Percentiles rank a stretch among this genome's conserved stretches.
Conservation (phyloP, 2,888 invertebrate genomes). For the Glaucopsyche alexis region DNA sequence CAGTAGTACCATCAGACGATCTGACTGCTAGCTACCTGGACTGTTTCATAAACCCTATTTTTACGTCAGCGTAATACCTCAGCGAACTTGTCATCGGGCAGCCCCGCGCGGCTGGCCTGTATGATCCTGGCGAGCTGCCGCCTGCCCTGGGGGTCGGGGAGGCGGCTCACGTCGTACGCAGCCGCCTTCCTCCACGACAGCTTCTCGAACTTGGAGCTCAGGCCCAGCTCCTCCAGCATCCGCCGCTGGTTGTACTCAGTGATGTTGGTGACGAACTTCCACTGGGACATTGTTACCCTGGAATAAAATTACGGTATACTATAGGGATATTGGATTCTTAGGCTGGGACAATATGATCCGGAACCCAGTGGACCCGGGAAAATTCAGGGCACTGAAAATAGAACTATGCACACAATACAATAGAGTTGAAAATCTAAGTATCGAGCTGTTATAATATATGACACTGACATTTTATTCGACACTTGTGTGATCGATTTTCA, state of each 20-base stretch:
- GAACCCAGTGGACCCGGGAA: too few species aligned
- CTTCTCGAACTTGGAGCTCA: conserved; percentile 86
- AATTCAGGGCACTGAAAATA: too few species aligned
- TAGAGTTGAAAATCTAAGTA: too few species aligned
- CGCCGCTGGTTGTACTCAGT: conserved; percentile 85
- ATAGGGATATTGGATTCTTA: too few species aligned
- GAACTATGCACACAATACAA: too few species aligned
- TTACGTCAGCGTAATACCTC: conserved; percentile 73
- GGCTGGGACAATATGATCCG: too few species aligned
- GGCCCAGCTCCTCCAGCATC: conserved; percentile 85
- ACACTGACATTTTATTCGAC: too few species aligned
- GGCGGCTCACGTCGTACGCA: conserved; percentile 83
- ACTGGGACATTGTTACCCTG: conserved; percentile 84
- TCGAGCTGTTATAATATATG: too few species aligned
- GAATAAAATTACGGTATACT: background rate
- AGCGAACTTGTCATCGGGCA: conserved; percentile 86
- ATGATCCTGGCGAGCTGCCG: conserved; percentile 86
- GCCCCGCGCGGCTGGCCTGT: conserved; percentile 85
- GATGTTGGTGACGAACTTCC: conserved; percentile 88
- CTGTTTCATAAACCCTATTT: too few species aligned
- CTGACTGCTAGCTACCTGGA: too few species aligned
- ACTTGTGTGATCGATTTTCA: too few species aligned
- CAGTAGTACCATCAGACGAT: too few species aligned
- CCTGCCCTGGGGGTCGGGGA: conserved; percentile 83
- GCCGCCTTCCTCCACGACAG: conserved; percentile 87